Base-by-base conservation (phyloP, 2,113 vertebrate species). In the Hemiprocne comata region DNA sequence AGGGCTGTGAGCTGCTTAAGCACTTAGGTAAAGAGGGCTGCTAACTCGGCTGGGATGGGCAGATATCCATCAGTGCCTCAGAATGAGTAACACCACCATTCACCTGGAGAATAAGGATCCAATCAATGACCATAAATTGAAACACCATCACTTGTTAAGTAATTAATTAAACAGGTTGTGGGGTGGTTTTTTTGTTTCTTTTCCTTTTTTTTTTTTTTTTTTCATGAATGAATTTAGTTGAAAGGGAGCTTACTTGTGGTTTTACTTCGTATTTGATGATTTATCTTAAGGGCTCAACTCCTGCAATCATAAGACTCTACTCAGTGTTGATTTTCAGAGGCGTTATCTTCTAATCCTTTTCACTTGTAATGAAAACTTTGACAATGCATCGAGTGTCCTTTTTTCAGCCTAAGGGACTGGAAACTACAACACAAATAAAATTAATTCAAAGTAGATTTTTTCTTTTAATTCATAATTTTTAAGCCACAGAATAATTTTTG, bases 311-410 rank as follows among this genome's bases (percentile, higher is more conserved):
- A 7, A 58, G 24, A 34, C 51, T 10, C 6, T 3, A 36, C 17
- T 36, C n/a, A 12, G 20, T 13, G 11, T 12, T 61, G 34, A 17
- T 89, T 93, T 83, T 66, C 33, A 73, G 46, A 51, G 24, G 9
- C 12, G 12, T 3, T 3, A 33, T 17, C 21, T 48, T 77, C 70
- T 72, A 15, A 46, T 57, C 81, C 33, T 34, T 79, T 62, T 54
- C 50, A 5, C 28, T 38, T 3, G 2, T 16, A 65, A 44, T 13
- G 10, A 64, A 70, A 71, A 38, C 33, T 55, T 88, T 6, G 13
- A 26, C 16, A 17, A 13, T 14, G 28, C 42, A 50, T 16, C 0
- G 0, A n/a, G 9, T 7, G 11, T 18, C 34, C 26, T 34, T 9
- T 60, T 54, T 69, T 60, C 20, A 54, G 33, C 4, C 20, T 29